A percentile compares a stretch with the other conserved stretches of the same genome.
Conservation (phyloP, 2,113 vertebrate genomes). For the Eira barbara region DNA sequence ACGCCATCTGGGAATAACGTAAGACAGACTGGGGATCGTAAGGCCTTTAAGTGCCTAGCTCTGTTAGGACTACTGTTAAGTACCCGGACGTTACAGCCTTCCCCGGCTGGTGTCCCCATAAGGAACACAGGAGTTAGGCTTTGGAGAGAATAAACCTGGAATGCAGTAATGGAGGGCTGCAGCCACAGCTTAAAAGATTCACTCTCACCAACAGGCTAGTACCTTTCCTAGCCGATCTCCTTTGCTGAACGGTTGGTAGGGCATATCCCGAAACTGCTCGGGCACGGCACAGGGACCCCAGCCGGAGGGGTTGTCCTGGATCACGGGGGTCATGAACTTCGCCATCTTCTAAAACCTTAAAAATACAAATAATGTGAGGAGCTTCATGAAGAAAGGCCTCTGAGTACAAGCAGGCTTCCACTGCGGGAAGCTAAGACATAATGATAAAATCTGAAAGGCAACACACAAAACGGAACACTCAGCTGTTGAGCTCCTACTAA, state of each 20-base stretch:
- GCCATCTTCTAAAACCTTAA: slow-evolving; percentile 87
- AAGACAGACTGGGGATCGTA: neutral
- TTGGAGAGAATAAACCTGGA: accelerated
- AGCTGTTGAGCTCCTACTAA: neutral
- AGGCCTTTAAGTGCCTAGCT: neutral
- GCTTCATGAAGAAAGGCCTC: neutral
- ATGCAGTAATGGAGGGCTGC: accelerated
- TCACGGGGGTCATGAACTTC: slow-evolving; percentile 95
- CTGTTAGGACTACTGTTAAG: neutral
- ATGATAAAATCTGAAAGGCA: neutral
- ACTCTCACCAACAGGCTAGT: neutral
- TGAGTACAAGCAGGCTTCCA: neutral
- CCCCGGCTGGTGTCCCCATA: neutral
- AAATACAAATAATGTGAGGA: neutral
- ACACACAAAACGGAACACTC: neutral
- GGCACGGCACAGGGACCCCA: slow-evolving; percentile 99
- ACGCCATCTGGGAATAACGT: accelerated
- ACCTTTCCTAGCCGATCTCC: slow-evolving; percentile 98
- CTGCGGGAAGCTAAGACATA: neutral
- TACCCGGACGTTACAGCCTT: neutral
- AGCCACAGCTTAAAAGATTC: neutral
- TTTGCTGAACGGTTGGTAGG: slow-evolving; percentile 99
- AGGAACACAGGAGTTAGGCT: neutral
- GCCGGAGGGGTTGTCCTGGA: slow-evolving; percentile 97
- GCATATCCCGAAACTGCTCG: slow-evolving; percentile 98